Percentiles rank a stretch among this genome's conserved stretches.
Conservation (phyloP, 2,113 vertebrate genomes). For the Acinonyx jubatus region DNA sequence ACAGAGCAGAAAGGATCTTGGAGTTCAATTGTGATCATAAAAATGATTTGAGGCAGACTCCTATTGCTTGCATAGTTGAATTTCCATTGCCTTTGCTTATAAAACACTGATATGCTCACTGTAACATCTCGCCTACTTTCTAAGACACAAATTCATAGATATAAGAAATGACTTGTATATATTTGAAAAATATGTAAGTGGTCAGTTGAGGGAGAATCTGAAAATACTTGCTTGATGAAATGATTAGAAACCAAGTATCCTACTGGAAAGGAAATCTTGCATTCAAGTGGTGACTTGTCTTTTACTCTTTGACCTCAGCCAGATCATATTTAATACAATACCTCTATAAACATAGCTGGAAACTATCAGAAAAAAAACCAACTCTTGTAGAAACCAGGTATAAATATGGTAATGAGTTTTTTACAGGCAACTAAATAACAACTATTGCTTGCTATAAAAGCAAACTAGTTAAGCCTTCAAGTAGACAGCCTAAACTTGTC, state of each 20-base stretch:
- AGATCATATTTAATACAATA: background rate
- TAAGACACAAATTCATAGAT: background rate
- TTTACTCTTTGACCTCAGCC: background rate
- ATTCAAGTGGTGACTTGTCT: background rate
- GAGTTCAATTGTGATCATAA: background rate
- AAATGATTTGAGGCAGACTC: background rate
- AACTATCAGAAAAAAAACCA: conserved; percentile 47
- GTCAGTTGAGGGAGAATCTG: background rate
- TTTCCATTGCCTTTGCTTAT: background rate
- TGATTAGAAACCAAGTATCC: conserved; percentile 2
- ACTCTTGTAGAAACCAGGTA: conserved; percentile 23
- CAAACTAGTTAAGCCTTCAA: conserved; percentile 64
- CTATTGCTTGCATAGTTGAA: background rate
- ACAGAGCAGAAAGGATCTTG: background rate
- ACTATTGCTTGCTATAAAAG: conserved; percentile 56
- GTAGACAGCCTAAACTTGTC: conserved; percentile 60
- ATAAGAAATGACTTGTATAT: background rate
- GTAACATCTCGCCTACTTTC: background rate
- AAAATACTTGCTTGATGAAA: background rate
- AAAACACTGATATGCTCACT: background rate
- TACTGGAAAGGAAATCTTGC: background rate
- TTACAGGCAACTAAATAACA: conserved; percentile 48
- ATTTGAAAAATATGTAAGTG: background rate
- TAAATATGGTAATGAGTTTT: conserved; percentile 44
- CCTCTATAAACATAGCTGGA: conserved; percentile 34